A percentile compares a stretch with the other conserved stretches of the same genome.
Conservation (phyloP, 2,797 vertebrate species). For the Florisuga fusca region DNA sequence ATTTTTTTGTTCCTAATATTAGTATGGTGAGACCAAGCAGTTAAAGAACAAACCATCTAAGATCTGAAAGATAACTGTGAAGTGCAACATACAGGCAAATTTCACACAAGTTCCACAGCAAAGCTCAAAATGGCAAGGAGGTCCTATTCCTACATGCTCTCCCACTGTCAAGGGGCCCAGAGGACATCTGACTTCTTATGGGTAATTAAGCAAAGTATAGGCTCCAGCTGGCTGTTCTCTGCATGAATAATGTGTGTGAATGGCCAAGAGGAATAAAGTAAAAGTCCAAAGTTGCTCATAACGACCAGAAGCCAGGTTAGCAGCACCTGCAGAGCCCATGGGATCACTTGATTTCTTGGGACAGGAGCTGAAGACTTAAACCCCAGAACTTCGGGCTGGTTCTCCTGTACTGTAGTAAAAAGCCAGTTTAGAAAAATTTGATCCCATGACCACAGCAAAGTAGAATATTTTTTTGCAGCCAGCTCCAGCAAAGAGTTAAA, state of each 20-base stretch:
- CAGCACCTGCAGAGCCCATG: not conserved
- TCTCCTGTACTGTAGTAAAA: not conserved
- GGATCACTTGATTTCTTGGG: not conserved
- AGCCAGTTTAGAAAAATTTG: not conserved
- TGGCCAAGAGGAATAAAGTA: not conserved
- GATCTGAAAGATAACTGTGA: not conserved
- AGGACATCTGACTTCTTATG: not conserved
- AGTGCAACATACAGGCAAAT: not conserved
- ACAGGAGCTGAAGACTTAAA: not conserved
- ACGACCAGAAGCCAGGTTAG: not conserved
- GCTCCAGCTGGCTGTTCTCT: not conserved
- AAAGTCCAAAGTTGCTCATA: not conserved
- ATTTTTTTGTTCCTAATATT: not conserved
- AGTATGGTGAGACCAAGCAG: not conserved
- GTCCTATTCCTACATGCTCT: not conserved
- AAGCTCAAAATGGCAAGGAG: not conserved
- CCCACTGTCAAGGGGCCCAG: not conserved
- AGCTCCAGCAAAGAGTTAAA: constrained; percentile 50
- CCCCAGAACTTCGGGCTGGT: not conserved
- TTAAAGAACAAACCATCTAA: not conserved
- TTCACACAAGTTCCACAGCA: not conserved
- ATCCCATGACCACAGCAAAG: not conserved
- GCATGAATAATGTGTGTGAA: not conserved
- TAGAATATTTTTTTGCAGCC: not conserved
- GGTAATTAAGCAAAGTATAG: not conserved